Conservation (phyloP, 1,140 invertebrate genomes). For the Drusus annulatus region DNA sequence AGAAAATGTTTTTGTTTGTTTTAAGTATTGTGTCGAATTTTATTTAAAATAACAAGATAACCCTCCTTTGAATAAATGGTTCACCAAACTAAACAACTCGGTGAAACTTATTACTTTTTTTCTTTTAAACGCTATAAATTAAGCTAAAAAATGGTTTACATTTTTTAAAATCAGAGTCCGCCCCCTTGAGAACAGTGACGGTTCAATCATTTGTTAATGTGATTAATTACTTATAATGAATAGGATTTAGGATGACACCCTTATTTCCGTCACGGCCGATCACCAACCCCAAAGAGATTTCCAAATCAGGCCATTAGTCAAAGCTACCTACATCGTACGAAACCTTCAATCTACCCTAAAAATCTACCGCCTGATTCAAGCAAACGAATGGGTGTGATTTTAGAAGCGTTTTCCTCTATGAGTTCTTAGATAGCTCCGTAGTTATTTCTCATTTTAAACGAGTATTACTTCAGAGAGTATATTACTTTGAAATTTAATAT, state of each 20-base stretch:
- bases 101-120: too few relatives aligned
- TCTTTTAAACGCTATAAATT: too few relatives aligned
- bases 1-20: too few relatives aligned
- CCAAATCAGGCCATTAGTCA: not conserved
- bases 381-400: not conserved
- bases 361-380: not conserved
- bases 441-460: too few relatives aligned
- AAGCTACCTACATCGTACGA: not conserved
- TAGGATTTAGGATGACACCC: constrained; percentile 26
- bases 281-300: not conserved
- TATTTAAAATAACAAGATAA: too few relatives aligned
- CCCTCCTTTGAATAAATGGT: too few relatives aligned
- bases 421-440: too few relatives aligned
- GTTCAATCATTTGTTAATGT: constrained; percentile 21
- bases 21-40: too few relatives aligned
- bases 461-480: too few relatives aligned
- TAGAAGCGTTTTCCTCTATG: not conserved
- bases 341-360: not conserved
- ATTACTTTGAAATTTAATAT: too few relatives aligned
- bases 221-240: constrained; percentile 31
- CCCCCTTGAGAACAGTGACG: not conserved
- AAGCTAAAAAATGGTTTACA: too few relatives aligned
- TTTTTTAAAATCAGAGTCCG: not conserved
- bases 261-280: not conserved
- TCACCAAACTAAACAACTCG: too few relatives aligned